These are phyloP conservation scores for Eudemis profundana DNA, from an alignment of 2,888 invertebrate genomes.

Conservation along the genomic window DNA sequence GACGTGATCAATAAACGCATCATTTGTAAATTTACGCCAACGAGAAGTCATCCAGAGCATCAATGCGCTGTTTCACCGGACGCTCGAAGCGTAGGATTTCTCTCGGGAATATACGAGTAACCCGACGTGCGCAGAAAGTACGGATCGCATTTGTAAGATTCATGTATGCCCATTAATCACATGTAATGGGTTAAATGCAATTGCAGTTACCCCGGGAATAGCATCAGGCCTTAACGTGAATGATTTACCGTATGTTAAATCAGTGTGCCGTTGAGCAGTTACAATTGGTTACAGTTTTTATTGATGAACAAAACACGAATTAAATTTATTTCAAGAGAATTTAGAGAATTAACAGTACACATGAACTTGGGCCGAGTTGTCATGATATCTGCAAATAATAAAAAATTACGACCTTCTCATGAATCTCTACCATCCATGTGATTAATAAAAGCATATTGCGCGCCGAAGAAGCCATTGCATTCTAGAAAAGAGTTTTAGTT, in stretches of 20 bases:
- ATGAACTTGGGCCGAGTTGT: too few species aligned
- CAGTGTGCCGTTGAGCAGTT: slow-evolving; percentile 24
- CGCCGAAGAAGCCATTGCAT: too few species aligned
- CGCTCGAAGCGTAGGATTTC: slow-evolving; percentile 37
- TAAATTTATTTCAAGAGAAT: too few species aligned
- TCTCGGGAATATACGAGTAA: slow-evolving; percentile 39
- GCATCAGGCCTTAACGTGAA: slow-evolving; percentile 38
- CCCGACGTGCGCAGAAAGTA: slow-evolving; percentile 46
- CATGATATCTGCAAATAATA: too few species aligned
- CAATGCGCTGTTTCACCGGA: slow-evolving; percentile 47
- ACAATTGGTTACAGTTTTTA: slow-evolving; percentile 17
- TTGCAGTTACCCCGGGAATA: slow-evolving; percentile 45
- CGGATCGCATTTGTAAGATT: slow-evolving; percentile 52
- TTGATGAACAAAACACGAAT: background rate
- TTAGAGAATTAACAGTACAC: too few species aligned
- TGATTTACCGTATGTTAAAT: slow-evolving; percentile 37
- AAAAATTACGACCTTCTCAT: too few species aligned
- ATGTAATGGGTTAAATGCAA: slow-evolving; percentile 53
- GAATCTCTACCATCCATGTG: too few species aligned
- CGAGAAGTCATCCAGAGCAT: slow-evolving; percentile 48
- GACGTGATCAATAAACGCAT: slow-evolving; percentile 18
- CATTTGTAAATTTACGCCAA: slow-evolving; percentile 31
- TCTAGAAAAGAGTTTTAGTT: too few species aligned
- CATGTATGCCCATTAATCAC: slow-evolving; percentile 69
- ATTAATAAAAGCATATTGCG: too few species aligned